Base-by-base conservation (phyloP, 2,888 invertebrate genomes). In the Gymnosoma rotundatum region DNA sequence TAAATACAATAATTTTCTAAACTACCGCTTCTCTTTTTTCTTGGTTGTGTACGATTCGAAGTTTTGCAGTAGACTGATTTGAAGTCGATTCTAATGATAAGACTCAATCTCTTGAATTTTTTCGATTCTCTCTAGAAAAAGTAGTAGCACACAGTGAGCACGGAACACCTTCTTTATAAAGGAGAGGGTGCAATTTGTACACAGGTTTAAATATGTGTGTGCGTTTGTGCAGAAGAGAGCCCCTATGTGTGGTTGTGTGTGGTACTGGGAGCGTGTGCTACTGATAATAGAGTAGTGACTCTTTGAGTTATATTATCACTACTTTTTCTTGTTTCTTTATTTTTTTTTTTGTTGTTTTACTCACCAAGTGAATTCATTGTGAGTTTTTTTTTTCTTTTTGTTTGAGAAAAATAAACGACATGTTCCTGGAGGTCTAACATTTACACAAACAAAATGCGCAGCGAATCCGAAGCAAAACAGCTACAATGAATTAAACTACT, bases 1-100 rank as follows among this genome's bases (percentile, higher is more conserved):
- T 79, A 58, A 79, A 58, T 64, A 21, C 12, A 52, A 52, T 18
- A 52, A 9, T 64, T 63, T 78, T 32, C 54, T 80, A 70, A 50
- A 48, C 25, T 83, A 69, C 74, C 58, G 74, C 48, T 61, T 61
- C 52, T 75, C 61, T 78, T 66, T 56, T 60, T 69, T 69, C 67
- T 69, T 87, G 88, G 89, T 87, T 88, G 89, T 89, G 87, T 86
- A 87, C 88, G 84, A 86, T 88, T 88, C 90, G 89, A 90, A 88
- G 90, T 89, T 88, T 90, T 89, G 88, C 87, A 87, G 87, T 88
- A 86, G 88, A 90, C 91, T 90, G 89, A 90, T 87, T 89, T 88
- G 87, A 82, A 87, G 86, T 86, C 86, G 79, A 87, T 85, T 82
- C 86, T 75, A 61, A 74, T 54, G 80, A 87, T 88, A 88, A 89